Percentiles rank a stretch among this genome's conserved stretches.
Conservation (phyloP, 2,113 vertebrate genomes). For the Podarcis raffonei region DNA sequence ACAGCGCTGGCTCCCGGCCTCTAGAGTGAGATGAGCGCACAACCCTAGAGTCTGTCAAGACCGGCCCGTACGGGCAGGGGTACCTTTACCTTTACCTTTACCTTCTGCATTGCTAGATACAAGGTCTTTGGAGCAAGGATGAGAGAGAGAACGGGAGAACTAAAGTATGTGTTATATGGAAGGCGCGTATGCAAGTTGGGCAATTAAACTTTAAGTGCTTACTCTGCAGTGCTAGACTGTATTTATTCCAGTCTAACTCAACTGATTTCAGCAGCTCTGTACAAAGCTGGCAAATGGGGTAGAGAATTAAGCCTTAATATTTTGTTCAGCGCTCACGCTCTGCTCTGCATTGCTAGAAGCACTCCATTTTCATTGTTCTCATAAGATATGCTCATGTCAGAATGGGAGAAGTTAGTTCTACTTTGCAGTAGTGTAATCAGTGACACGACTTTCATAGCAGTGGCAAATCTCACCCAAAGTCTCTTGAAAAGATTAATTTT, state of each 20-base stretch:
- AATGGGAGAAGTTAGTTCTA: background rate
- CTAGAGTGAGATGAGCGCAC: too few species aligned
- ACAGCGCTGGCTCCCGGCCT: too few species aligned
- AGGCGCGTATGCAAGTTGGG: background rate
- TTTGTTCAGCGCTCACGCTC: slow-evolving; percentile 6
- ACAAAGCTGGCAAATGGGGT: slow-evolving; percentile 25
- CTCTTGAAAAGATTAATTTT: slow-evolving; percentile 17
- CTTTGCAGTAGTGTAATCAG: slow-evolving; percentile 5
- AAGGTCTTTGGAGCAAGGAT: background rate
- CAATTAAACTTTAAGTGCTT: slow-evolving; percentile 8
- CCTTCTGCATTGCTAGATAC: background rate
- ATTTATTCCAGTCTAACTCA: slow-evolving; percentile 3
- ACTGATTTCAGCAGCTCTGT: slow-evolving; percentile 1
- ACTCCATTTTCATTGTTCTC: slow-evolving; percentile 28
- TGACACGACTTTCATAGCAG: background rate
- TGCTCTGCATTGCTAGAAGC: background rate
- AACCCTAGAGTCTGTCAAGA: too few species aligned
- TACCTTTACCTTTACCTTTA: too few species aligned
- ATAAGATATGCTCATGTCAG: slow-evolving; percentile 9
- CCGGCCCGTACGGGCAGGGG: too few species aligned
- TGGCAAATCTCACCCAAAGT: background rate
- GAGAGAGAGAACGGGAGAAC: background rate
- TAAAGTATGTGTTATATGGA: background rate
- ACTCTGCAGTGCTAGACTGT: slow-evolving; percentile 12
- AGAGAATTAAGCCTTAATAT: background rate